Evolutionary conservation across 2,888 invertebrate genomes (phyloP), one percentile per base, ranked within the genome.

Genomic region (Himalopsyche japonica): DNA sequence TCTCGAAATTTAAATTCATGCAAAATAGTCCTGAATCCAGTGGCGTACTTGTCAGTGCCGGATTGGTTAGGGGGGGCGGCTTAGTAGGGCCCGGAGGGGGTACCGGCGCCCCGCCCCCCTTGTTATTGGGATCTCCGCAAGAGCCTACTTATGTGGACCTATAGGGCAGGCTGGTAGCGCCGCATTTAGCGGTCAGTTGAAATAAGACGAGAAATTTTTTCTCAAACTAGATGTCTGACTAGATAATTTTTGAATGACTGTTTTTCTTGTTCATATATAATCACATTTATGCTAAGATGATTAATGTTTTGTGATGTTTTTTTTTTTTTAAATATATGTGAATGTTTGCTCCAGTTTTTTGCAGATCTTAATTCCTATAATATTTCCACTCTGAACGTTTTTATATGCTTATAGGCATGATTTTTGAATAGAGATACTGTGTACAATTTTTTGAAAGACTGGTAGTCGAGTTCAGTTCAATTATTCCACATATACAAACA

Each of bases 61-160:
- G 85, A 64, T 87, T 87, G 83, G 70, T 70, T 70, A 70, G 70
- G 70, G 86, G 86, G 49, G 84, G 86, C 70, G 87, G 91, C 87
- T 91, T 92, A 86, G 88, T 92, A 86, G 92, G 92, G 88, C 91
- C 92, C 85, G 92, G 90, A 87, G 90, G 92, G 88, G 90, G 90
- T 93, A 89, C 94, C 93, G 92, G 90, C 91, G 89, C 90, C 90
- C 90, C 90, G 90, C 82, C 91, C 87, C 90, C 91, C 87, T 89
- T 92, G 87, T 91, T 92, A 86, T 91, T 92, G 88, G 91, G 94
- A 90, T 94, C 94, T 88, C 95, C 95, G 87, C 97, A 97, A 93
- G 97, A 97, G 93, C 97, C 97, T 88, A 97, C 97, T 89, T 97
- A 97, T 94, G 97, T 97, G 92, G 97, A 97, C 95, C 97, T 97